Conservation (phyloP, 2,888 invertebrate genomes). For the Athripsodes cinereus region DNA sequence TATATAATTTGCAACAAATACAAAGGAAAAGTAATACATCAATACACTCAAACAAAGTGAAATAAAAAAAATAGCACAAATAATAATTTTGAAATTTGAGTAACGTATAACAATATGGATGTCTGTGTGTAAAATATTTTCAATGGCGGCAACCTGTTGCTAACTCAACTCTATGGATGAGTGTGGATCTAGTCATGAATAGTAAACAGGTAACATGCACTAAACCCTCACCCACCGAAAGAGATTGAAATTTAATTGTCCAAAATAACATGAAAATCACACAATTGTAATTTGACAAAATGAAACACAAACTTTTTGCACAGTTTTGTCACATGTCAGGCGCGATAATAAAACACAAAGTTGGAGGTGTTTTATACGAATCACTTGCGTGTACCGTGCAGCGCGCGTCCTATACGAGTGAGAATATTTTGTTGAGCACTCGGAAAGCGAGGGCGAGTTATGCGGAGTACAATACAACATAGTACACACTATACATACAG, state of each 20-base stretch:
- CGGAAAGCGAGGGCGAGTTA: too few relatives aligned
- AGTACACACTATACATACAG: too few relatives aligned
- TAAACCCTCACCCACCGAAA: constrained; percentile 70
- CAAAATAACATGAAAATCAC: constrained; percentile 29
- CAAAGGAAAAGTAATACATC: neutral
- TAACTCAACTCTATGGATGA: constrained; percentile 64
- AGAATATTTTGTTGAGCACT: neutral
- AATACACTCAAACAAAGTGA: neutral
- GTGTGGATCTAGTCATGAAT: constrained; percentile 76
- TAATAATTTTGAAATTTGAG: neutral
- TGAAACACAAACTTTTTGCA: neutral
- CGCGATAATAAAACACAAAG: neutral
- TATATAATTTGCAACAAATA: too few relatives aligned
- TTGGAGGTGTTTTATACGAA: neutral
- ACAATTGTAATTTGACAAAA: neutral
- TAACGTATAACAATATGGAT: neutral
- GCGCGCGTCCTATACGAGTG: constrained; percentile 27
- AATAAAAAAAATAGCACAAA: neutral
- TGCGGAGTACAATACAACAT: too few relatives aligned
- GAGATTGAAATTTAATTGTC: constrained; percentile 48
- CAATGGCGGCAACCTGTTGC: constrained; percentile 33
- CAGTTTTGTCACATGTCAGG: constrained; percentile 19
- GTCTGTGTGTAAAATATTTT: neutral
- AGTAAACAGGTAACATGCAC: constrained; percentile 55
- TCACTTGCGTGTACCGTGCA: constrained; percentile 16